A percentile compares a stretch with the other conserved stretches of the same genome.
Evolutionary conservation across 2,888 invertebrate genomes (phyloP).

Genomic region (Standfussiana lucernea): DNA sequence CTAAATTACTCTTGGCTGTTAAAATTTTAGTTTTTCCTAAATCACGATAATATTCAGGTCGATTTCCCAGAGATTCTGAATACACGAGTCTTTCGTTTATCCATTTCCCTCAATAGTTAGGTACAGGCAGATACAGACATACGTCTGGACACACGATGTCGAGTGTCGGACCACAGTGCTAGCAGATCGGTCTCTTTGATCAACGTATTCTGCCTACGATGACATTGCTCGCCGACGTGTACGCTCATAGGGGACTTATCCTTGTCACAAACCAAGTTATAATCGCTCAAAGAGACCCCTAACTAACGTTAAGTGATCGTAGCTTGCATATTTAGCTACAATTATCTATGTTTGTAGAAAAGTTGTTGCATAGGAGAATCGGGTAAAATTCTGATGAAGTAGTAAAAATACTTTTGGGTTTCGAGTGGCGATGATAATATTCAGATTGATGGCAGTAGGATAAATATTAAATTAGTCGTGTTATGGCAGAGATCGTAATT

Average conservation of each 20-base stretch:
- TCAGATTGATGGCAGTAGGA: neutral
- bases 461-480: neutral
- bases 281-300: constrained; percentile 23
- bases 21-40: neutral
- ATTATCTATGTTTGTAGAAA: neutral
- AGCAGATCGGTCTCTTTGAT: constrained; percentile 48
- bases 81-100: constrained; percentile 2
- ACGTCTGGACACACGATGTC: constrained; percentile 23
- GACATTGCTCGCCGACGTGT: constrained; percentile 11
- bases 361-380: neutral
- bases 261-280: constrained; percentile 35
- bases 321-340: constrained; percentile 5
- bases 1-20: too few species aligned
- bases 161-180: constrained; percentile 20
- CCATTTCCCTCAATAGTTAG: constrained; percentile 7
- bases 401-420: neutral
- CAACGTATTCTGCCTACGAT: constrained; percentile 39
- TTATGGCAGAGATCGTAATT: neutral
- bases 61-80: neutral
- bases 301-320: constrained; percentile 22
- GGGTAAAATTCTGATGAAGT: neutral
- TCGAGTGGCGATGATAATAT: neutral
- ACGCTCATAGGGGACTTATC: constrained; percentile 5
- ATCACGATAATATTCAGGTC: neutral
- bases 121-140: constrained; percentile 12